phyloP scores from a whole-genome alignment of 2,888 invertebrate species.

The Micoletzkya japonica region DNA sequence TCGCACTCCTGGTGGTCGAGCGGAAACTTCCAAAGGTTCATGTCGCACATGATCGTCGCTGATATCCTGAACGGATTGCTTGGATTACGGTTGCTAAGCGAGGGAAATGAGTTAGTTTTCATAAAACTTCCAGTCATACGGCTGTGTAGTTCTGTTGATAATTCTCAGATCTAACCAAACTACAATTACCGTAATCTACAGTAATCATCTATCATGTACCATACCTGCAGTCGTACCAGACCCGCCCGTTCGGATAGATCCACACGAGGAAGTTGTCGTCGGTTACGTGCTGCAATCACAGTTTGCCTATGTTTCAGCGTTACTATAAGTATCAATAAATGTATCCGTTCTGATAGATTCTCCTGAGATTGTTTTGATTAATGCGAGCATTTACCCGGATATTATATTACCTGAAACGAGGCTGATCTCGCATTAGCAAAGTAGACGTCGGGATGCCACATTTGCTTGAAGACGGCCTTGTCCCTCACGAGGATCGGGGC shows the following conservation, averaged over 20 bases:
- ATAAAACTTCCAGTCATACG: too few relatives aligned
- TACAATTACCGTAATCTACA: too few relatives aligned
- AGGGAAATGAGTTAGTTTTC: too few relatives aligned
- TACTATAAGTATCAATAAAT: background rate
- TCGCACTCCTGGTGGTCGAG: constrained; percentile 68
- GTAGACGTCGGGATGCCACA: constrained; percentile 62
- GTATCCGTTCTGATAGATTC: background rate
- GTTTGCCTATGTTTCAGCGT: constrained; percentile 2
- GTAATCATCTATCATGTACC: constrained; percentile 1
- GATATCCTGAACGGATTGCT: constrained; percentile 28
- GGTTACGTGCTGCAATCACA: constrained; percentile 54
- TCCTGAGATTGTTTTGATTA: background rate
- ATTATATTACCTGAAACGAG: constrained; percentile 37
- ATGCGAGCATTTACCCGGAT: background rate
- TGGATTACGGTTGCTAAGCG: too few relatives aligned
- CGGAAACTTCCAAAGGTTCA: constrained; percentile 62
- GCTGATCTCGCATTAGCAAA: constrained; percentile 61
- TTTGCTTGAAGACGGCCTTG: constrained; percentile 47
- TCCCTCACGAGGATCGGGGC: constrained; percentile 59
- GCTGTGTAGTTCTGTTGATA: too few relatives aligned
- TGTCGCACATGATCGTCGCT: constrained; percentile 39
- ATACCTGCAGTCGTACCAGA: constrained; percentile 54
- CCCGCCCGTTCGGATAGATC: constrained; percentile 60
- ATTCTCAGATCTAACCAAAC: too few relatives aligned
- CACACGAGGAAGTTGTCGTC: constrained; percentile 62